A percentile compares a stretch with the other conserved stretches of the same genome.
Evolutionary conservation across 2,113 vertebrate species (phyloP).

Genomic region (Balaeniceps rex): DNA sequence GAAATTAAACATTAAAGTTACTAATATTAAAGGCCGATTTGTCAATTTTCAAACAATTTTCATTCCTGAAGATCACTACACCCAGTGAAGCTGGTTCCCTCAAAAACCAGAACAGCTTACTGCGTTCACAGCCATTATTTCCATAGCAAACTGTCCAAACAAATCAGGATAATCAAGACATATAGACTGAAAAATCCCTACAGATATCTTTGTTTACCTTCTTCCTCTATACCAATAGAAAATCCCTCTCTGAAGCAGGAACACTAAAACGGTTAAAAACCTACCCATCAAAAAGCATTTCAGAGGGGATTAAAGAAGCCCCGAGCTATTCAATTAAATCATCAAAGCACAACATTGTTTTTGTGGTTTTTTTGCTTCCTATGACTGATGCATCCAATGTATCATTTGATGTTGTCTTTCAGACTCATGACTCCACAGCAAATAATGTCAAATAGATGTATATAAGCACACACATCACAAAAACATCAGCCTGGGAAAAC

Average conservation of each 20-base stretch:
- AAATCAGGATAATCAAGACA: not conserved
- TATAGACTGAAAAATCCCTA: not conserved
- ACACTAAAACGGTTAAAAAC: not conserved
- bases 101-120: not conserved
- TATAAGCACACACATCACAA: not conserved
- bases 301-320: not conserved
- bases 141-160: not conserved
- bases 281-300: not conserved
- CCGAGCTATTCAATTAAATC: not conserved
- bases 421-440: not conserved
- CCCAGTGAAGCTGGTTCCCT: not conserved
- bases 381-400: not conserved
- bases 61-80: not conserved
- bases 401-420: constrained; percentile 29
- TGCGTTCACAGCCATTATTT: not conserved
- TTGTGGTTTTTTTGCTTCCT: not conserved
- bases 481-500: not conserved
- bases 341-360: constrained; percentile 15
- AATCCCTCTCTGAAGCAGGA: not conserved
- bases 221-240: not conserved
- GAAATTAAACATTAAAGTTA: not conserved
- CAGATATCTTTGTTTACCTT: not conserved
- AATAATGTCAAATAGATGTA: not conserved
- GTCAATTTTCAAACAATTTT: not conserved
- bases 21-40: not conserved